Evolutionary conservation across 1,140 invertebrate species (phyloP).

Genomic region (Drosophila aff.): DNA sequence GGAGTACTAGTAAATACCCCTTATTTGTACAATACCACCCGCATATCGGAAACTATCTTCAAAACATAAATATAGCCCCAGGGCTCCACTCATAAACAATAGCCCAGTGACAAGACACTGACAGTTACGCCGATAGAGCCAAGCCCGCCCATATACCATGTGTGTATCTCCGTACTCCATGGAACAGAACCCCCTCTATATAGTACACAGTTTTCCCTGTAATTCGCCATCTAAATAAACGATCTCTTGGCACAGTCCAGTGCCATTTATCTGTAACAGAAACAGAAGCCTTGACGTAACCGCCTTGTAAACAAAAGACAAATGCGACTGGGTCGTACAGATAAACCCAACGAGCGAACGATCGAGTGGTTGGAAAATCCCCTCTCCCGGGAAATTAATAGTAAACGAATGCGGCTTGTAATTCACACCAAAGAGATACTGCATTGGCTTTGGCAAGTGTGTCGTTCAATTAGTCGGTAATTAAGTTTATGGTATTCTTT

Average conservation of each 20-base stretch:
- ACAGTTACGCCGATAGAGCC: slow-evolving; percentile 62
- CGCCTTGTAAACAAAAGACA: slow-evolving; percentile 50
- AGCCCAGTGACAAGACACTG: slow-evolving; percentile 68
- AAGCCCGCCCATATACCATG: slow-evolving; percentile 49
- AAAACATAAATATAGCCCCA: slow-evolving; percentile 25
- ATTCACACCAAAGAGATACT: slow-evolving; percentile 8
- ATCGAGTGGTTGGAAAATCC: slow-evolving; percentile 11
- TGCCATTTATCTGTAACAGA: slow-evolving; percentile 28
- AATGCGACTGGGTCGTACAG: slow-evolving; percentile 63
- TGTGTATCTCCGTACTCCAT: not conserved
- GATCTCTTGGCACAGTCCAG: slow-evolving; percentile 33
- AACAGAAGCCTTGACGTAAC: slow-evolving; percentile 55
- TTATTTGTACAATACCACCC: slow-evolving; percentile 20
- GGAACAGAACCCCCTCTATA: not conserved
- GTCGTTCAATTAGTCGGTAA: slow-evolving; percentile 9
- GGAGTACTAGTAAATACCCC: not conserved
- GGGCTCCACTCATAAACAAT: slow-evolving; percentile 61
- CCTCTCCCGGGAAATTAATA: not conserved
- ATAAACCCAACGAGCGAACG: slow-evolving; percentile 21
- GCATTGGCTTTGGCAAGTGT: not conserved
- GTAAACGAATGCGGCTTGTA: slow-evolving; percentile 8
- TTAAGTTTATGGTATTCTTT: slow-evolving; percentile 18
- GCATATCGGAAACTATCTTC: slow-evolving; percentile 18
- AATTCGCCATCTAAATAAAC: slow-evolving; percentile 56
- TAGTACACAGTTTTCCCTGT: slow-evolving; percentile 14